These are phyloP conservation scores for Saguinus midas DNA, from an alignment of 2,113 vertebrate species.

Conservation along the genomic window DNA sequence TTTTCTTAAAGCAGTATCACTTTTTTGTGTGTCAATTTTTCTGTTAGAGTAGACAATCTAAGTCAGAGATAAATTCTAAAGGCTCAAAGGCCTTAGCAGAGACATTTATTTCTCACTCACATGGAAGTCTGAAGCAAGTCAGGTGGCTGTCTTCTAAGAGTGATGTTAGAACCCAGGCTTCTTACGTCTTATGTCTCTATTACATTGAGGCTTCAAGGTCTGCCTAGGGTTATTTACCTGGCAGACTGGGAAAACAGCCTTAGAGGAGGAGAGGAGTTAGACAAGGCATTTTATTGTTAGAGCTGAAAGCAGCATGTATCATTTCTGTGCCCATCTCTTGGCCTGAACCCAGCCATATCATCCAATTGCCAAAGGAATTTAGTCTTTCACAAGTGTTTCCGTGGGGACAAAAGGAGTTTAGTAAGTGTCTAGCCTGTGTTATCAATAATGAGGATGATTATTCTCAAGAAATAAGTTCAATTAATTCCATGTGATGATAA, in stretches of 20 bases:
- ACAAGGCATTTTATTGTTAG: not conserved
- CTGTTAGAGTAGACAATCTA: not conserved
- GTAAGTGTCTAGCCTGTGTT: not conserved
- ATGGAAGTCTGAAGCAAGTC: not conserved
- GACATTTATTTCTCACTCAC: not conserved
- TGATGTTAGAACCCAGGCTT: not conserved
- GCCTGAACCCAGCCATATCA: not conserved
- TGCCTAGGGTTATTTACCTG: not conserved
- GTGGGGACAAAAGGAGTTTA: not conserved
- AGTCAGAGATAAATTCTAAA: not conserved
- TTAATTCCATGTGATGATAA: not conserved
- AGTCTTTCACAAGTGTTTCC: not conserved
- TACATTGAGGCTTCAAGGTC: not conserved
- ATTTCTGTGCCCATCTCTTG: not conserved
- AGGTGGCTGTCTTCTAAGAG: not conserved
- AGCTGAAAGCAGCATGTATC: not conserved
- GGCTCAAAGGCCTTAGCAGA: not conserved
- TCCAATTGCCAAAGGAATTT: not conserved
- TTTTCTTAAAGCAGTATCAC: not conserved
- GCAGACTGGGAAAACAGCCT: not conserved
- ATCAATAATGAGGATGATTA: not conserved
- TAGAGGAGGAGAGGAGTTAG: rapidly evolving
- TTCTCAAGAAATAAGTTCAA: slow-evolving; percentile 25
- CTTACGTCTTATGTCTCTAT: not conserved
- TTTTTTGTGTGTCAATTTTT: not conserved